These are phyloP conservation scores for Hypotaenidia okinawae DNA, from an alignment of 2,797 vertebrate genomes.

Conservation along the genomic window DNA sequence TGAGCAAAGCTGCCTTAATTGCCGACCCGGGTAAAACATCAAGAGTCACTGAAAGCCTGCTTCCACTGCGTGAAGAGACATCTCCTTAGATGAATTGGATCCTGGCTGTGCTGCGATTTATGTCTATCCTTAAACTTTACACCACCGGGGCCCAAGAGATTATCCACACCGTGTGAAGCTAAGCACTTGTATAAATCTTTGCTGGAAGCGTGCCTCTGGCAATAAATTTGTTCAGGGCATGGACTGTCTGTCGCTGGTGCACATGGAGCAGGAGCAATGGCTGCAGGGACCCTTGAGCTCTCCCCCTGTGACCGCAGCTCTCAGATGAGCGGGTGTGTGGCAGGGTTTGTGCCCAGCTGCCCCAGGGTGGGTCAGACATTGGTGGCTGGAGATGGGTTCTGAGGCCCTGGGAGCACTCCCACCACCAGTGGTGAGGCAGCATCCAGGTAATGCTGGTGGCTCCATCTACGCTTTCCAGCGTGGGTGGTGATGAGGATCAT, in stretches of 20 bases:
- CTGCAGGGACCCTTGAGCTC: neutral
- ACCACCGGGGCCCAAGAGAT: neutral
- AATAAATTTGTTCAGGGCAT: neutral
- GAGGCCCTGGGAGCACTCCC: neutral
- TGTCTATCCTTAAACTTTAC: neutral
- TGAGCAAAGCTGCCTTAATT: neutral
- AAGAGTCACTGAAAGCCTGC: neutral
- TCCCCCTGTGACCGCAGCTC: accelerated
- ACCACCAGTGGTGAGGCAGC: neutral
- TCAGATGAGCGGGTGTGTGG: neutral
- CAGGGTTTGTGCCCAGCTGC: neutral
- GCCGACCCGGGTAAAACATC: neutral
- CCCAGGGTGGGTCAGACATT: neutral
- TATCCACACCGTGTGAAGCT: neutral
- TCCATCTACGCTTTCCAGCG: neutral
- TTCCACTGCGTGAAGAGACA: neutral
- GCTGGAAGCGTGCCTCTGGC: neutral
- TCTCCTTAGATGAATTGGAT: neutral
- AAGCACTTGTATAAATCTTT: neutral
- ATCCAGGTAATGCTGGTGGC: neutral
- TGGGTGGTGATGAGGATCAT: neutral
- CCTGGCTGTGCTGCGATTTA: neutral
- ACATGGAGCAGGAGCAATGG: neutral
- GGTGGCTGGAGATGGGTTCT: accelerated
- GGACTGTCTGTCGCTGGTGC: neutral